These are phyloP conservation scores for Argyresthia goedartella DNA, from an alignment of 2,888 invertebrate species.

Conservation along the genomic window DNA sequence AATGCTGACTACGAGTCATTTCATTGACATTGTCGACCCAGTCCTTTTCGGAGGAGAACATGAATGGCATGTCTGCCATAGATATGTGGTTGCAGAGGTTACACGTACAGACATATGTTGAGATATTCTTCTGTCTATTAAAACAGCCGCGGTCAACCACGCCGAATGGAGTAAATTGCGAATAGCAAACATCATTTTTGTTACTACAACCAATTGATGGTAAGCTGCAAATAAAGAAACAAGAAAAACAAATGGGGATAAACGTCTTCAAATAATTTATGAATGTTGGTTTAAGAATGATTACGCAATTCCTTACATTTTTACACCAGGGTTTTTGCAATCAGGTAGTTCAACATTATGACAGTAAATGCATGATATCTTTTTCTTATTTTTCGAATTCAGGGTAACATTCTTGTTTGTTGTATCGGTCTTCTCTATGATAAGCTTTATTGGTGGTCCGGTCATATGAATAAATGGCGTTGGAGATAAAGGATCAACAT, in stretches of 20 bases:
- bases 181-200: slow-evolving; percentile 22
- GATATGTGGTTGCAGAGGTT: slow-evolving; percentile 52
- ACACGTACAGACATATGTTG: slow-evolving; percentile 46
- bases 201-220: slow-evolving; percentile 30
- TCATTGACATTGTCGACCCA: slow-evolving; percentile 49
- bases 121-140: slow-evolving; percentile 35
- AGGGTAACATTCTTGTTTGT: neutral
- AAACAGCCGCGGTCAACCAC: slow-evolving; percentile 48
- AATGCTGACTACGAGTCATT: slow-evolving; percentile 33
- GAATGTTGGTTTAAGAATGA: no score
- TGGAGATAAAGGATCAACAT: neutral
- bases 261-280: no score
- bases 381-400: neutral
- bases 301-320: slow-evolving; percentile 29
- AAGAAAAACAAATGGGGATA: no score
- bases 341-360: slow-evolving; percentile 32
- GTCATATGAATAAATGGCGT: neutral
- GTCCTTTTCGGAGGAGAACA: slow-evolving; percentile 33
- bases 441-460: neutral
- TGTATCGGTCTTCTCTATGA: neutral
- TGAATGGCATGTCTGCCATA: slow-evolving; percentile 43
- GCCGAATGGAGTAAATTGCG: slow-evolving; percentile 49
- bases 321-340: slow-evolving; percentile 35
- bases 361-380: slow-evolving; percentile 36
- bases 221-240: slow-evolving; percentile 27